phyloP scores from a whole-genome alignment of 2,888 invertebrate species.

The Argyresthia goedartella region DNA sequence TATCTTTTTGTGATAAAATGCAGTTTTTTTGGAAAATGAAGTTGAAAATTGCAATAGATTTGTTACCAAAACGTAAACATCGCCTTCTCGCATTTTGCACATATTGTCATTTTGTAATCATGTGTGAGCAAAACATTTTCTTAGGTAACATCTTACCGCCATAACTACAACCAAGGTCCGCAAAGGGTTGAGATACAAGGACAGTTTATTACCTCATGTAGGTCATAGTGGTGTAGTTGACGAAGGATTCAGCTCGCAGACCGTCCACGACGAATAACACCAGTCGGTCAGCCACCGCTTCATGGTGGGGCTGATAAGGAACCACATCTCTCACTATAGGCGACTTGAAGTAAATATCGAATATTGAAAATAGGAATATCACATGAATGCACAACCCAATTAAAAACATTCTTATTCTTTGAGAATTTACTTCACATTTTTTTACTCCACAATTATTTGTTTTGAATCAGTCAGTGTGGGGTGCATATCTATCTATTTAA shows the following conservation, averaged over 20 bases:
- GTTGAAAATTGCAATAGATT: too few relatives aligned
- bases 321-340: slow-evolving; percentile 83
- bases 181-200: background rate
- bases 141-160: too few relatives aligned
- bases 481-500: background rate
- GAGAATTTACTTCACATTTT: background rate
- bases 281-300: slow-evolving; percentile 78
- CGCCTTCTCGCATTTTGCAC: too few relatives aligned
- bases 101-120: too few relatives aligned
- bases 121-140: too few relatives aligned
- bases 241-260: slow-evolving; percentile 87
- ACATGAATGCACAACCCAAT: slow-evolving; percentile 77
- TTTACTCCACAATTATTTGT: background rate
- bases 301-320: slow-evolving; percentile 56
- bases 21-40: too few relatives aligned
- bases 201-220: slow-evolving; percentile 73
- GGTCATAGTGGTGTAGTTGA: slow-evolving; percentile 71
- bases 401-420: slow-evolving; percentile 35
- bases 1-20: too few relatives aligned
- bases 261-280: slow-evolving; percentile 95
- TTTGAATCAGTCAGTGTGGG: background rate
- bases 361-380: slow-evolving; percentile 84
- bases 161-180: too few relatives aligned
- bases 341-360: slow-evolving; percentile 94
- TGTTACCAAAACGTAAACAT: too few relatives aligned